These are phyloP conservation scores for Stegodyphus mimosarum DNA, from an alignment of 1,140 invertebrate species.

Conservation along the genomic window DNA sequence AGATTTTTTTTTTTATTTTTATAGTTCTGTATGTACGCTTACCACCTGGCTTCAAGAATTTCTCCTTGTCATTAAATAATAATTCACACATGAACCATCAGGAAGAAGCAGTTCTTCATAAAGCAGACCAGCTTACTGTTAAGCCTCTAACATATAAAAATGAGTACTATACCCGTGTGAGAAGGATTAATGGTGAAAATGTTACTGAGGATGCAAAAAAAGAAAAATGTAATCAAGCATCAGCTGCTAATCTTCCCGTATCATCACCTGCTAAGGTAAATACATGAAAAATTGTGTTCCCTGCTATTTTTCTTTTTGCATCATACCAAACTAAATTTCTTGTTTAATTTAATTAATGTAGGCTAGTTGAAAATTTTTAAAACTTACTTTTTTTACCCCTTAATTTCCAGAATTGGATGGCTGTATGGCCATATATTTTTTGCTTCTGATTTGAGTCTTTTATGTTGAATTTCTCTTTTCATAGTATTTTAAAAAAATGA, in stretches of 20 bases:
- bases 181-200: conserved; percentile 54
- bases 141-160: conserved; percentile 50
- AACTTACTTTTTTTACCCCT: no score
- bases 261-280: conserved; percentile 49
- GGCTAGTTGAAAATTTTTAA: no score
- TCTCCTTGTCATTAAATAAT: conserved; percentile 23
- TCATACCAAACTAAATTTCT: no score
- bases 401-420: no score
- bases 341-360: no score
- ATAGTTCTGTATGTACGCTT: conserved; percentile 59
- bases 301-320: no score
- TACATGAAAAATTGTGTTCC: no score
- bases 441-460: no score
- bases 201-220: conserved; percentile 38
- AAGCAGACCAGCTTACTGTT: conserved; percentile 34
- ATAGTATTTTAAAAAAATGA: no score
- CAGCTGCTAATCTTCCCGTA: conserved; percentile 47
- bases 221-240: conserved; percentile 51
- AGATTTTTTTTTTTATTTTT: neutral
- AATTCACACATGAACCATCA: conserved; percentile 16
- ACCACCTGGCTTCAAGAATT: conserved; percentile 50
- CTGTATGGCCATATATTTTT: no score
- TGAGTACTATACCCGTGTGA: conserved; percentile 35
- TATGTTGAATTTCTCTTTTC: no score
- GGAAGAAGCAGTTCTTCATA: conserved; percentile 25